A percentile compares a stretch with the other conserved stretches of the same genome.
Conservation (phyloP, 2,888 invertebrate species). For the Tridacna gigas region DNA sequence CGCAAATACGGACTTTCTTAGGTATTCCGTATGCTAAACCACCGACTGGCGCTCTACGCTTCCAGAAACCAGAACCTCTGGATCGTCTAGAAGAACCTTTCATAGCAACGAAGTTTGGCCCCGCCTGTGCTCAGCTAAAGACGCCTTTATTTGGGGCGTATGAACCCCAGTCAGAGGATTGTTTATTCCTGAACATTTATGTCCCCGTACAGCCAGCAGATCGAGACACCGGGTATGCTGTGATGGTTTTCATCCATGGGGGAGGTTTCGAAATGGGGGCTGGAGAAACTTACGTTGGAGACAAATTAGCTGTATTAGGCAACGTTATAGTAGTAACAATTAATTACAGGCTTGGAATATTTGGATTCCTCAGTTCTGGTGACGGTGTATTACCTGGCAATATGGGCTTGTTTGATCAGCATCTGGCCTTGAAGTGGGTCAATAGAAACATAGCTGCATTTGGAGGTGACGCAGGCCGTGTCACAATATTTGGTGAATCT, state of each 20-base stretch:
- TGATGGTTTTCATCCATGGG: slow-evolving; percentile 18
- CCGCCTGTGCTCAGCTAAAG: slow-evolving; percentile 19
- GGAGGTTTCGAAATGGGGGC: slow-evolving; percentile 23
- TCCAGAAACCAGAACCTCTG: not conserved
- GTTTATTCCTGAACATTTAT: slow-evolving; percentile 14
- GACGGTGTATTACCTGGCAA: slow-evolving; percentile 11
- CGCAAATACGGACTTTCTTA: not conserved
- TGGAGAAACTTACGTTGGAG: not conserved
- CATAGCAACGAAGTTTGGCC: slow-evolving; percentile 16
- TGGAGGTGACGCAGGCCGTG: slow-evolving; percentile 10
- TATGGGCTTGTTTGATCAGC: slow-evolving; percentile 18
- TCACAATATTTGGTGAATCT: slow-evolving; percentile 21
- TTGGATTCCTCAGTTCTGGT: slow-evolving; percentile 15
- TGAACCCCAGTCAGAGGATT: slow-evolving; percentile 16
- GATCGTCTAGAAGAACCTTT: slow-evolving; percentile 19
- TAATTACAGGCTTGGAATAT: slow-evolving; percentile 8
- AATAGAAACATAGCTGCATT: slow-evolving; percentile 3
- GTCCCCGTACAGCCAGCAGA: slow-evolving; percentile 1
- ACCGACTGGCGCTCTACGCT: slow-evolving; percentile 23
- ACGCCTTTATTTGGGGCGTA: slow-evolving; percentile 6
- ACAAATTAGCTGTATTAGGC: not conserved
- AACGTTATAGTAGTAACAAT: slow-evolving; percentile 13
- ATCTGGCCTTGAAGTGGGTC: slow-evolving; percentile 18
- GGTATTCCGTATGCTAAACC: slow-evolving; percentile 35
- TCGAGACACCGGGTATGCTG: slow-evolving; percentile 2